Conservation (phyloP, 2,888 invertebrate genomes). For the Andrena fulva region DNA sequence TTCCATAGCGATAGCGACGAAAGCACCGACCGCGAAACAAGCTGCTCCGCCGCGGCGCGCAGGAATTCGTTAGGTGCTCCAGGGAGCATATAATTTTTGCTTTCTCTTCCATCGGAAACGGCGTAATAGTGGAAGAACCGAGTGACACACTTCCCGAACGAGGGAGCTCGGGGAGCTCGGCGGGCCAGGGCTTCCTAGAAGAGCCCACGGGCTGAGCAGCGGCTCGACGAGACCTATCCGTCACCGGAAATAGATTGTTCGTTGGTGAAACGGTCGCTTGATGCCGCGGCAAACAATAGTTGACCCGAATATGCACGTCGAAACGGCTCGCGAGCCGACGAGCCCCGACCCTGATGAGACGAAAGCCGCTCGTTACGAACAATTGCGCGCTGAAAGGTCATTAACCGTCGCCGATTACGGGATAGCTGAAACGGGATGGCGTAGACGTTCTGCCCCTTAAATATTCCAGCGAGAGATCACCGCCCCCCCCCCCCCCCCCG, state of each 20-base stretch:
- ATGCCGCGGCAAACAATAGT: constrained; percentile 75
- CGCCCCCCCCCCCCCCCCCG: background rate
- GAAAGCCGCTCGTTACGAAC: constrained; percentile 60
- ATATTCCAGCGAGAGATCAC: constrained; percentile 37
- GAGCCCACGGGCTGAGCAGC: constrained; percentile 27
- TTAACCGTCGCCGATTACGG: constrained; percentile 54
- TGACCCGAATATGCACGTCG: constrained; percentile 73
- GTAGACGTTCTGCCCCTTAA: constrained; percentile 25
- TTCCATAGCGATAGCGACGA: background rate
- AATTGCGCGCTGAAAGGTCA: constrained; percentile 60
- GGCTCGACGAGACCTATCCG: constrained; percentile 56
- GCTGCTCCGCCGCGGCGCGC: constrained; percentile 2
- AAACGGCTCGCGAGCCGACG: constrained; percentile 53
- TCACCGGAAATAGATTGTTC: constrained; percentile 76
- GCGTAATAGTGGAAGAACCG: constrained; percentile 45
- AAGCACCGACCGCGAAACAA: background rate
- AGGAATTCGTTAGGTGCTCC: constrained; percentile 42
- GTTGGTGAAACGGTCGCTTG: constrained; percentile 67
- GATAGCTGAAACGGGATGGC: constrained; percentile 11
- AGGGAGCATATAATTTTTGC: constrained; percentile 57
- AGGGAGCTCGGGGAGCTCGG: constrained; percentile 2
- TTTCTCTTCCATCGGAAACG: constrained; percentile 58
- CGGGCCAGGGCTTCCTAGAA: constrained; percentile 53
- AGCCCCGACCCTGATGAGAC: constrained; percentile 66
- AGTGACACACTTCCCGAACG: constrained; percentile 61